These are phyloP conservation scores for Ylistrum balloti DNA, from an alignment of 1,140 invertebrate species.

Conservation along the genomic window DNA sequence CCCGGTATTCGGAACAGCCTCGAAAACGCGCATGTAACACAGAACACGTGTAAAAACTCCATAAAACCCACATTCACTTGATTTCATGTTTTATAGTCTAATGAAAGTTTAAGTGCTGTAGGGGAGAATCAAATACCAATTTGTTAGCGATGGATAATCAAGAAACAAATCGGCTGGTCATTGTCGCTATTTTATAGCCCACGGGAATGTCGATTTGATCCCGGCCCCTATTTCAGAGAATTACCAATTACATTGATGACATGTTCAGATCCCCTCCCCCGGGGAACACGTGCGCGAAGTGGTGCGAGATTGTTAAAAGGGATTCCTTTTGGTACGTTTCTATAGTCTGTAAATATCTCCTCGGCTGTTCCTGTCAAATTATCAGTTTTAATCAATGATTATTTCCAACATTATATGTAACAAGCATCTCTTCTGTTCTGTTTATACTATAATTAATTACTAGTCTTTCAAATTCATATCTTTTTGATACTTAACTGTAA, in stretches of 20 bases:
- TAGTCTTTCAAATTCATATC: no score
- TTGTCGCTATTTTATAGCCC: neutral
- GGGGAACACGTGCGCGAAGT: neutral
- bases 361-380: no score
- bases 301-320: neutral
- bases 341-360: no score
- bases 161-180: neutral
- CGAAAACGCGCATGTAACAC: neutral
- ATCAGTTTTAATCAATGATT: no score
- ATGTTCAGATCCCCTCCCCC: neutral
- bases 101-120: conserved; percentile 23
- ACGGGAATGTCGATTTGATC: neutral
- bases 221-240: neutral
- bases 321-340: no score
- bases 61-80: conserved; percentile 18
- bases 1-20: neutral
- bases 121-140: neutral
- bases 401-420: no score
- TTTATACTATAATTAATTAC: no score
- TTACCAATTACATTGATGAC: conserved; percentile 17
- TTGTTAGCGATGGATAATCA: conserved; percentile 17
- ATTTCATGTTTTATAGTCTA: conserved; percentile 1
- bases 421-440: no score
- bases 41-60: neutral
- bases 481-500: no score